Evolutionary conservation across 2,113 vertebrate genomes (phyloP).

Genomic region (Microcebus lehilahytsara): DNA sequence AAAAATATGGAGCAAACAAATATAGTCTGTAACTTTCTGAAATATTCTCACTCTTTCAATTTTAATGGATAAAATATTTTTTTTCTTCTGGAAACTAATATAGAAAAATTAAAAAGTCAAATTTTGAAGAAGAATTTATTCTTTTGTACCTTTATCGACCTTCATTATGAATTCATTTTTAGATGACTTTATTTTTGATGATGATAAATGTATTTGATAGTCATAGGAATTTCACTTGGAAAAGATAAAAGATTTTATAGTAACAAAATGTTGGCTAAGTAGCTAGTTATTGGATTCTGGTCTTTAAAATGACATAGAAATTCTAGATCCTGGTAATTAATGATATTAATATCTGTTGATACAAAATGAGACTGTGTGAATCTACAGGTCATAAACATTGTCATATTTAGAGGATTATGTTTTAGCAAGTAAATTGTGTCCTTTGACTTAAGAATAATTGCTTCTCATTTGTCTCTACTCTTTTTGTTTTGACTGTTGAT

Average conservation of each 20-base stretch:
- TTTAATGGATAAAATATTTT: not conserved
- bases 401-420: not conserved
- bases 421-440: not conserved
- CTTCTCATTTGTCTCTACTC: not conserved
- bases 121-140: not conserved
- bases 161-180: not conserved
- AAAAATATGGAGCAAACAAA: not conserved
- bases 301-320: slow-evolving; percentile 24
- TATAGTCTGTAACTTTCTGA: not conserved
- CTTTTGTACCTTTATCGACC: not conserved
- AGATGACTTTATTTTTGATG: not conserved
- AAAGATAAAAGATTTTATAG: not conserved
- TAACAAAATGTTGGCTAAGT: not conserved
- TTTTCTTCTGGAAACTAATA: not conserved
- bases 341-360: not conserved
- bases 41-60: not conserved
- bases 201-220: not conserved
- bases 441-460: slow-evolving; percentile 14
- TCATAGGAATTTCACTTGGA: not conserved
- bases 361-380: not conserved
- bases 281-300: not conserved
- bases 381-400: not conserved
- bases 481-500: not conserved
- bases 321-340: slow-evolving; percentile 7
- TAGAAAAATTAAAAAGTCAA: not conserved